Evolutionary conservation across 1,140 invertebrate species (phyloP), one percentile per base, ranked within the genome.

Genomic region (Lucilia cuprina): DNA sequence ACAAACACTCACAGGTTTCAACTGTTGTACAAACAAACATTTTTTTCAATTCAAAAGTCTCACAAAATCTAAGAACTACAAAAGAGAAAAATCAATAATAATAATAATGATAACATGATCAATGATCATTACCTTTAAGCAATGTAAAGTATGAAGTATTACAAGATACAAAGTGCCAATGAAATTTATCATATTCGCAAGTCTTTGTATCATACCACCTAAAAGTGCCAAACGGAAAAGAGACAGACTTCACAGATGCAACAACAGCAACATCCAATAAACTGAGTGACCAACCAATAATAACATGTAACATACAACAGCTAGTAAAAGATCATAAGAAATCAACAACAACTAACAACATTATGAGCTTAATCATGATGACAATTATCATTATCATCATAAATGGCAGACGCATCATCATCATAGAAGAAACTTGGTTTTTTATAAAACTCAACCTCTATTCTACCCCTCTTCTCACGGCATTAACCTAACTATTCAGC

Each of bases 151-250:
- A 78, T 78, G 75, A 78, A 78, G 75, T 78, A 78, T 78, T 78
- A 78, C 65, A 70, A 35, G 17, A 78, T 41, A 41, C 75, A 78
- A 78, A 78, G 75, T 78, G 75, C 75, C 75, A 78, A 78, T 78
- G 75, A 78, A 78, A 78, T 78, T 78, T 47, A 78, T 78, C 75
- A 78, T 78, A 78, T 78, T 78, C 75, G 75, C 75, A 77, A 77
- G 35, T 78, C 75, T 41, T 41, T 78, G 75, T 78, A 35, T 78
- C 75, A 78, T 47, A 78, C 41, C 75, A 75, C 17, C 74, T n/a
- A n/a, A n/a, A 34, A 25, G 17, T 35, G 74, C 75, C 21, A 21
- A 70, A 70, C 55, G n/a, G 55, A 19, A 8, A 25, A 70, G 17
- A 70, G 19, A 21, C 65, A 7, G 19, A 7, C 19, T 17, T 17